These are phyloP conservation scores for Protobothrops flavoviridis DNA, from an alignment of 2,113 vertebrate species.

Conservation along the genomic window DNA sequence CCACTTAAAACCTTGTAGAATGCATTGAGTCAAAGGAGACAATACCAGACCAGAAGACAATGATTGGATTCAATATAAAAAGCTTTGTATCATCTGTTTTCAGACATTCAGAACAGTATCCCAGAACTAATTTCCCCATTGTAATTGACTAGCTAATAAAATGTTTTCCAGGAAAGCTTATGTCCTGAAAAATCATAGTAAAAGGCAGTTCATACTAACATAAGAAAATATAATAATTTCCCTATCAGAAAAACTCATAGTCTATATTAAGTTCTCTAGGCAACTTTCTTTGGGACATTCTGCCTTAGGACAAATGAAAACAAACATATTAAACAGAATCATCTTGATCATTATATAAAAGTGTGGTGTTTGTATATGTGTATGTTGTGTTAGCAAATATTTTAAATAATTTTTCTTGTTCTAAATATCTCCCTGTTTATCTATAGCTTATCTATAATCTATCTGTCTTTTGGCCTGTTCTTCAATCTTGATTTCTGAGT, in stretches of 20 bases:
- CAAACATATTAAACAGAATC: constrained; percentile 44
- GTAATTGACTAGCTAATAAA: not conserved
- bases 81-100: not conserved
- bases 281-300: not conserved
- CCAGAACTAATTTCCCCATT: not conserved
- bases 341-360: not conserved
- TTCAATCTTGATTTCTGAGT: not conserved
- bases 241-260: constrained; percentile 21
- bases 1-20: not conserved
- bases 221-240: constrained; percentile 45
- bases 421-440: not conserved
- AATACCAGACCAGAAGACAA: not conserved
- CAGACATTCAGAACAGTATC: constrained; percentile 6
- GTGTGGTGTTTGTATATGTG: not conserved
- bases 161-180: not conserved
- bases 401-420: not conserved
- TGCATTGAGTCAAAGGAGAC: not conserved
- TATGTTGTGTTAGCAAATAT: not conserved
- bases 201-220: constrained; percentile 39
- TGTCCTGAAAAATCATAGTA: not conserved
- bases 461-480: not conserved
- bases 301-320: constrained; percentile 21
- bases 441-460: not conserved
- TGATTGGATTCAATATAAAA: not conserved
- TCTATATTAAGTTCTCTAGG: not conserved